Percentiles rank a stretch among this genome's conserved stretches.
Conservation (phyloP, 2,888 invertebrate genomes). For the Agonopterix alstromeriana region DNA sequence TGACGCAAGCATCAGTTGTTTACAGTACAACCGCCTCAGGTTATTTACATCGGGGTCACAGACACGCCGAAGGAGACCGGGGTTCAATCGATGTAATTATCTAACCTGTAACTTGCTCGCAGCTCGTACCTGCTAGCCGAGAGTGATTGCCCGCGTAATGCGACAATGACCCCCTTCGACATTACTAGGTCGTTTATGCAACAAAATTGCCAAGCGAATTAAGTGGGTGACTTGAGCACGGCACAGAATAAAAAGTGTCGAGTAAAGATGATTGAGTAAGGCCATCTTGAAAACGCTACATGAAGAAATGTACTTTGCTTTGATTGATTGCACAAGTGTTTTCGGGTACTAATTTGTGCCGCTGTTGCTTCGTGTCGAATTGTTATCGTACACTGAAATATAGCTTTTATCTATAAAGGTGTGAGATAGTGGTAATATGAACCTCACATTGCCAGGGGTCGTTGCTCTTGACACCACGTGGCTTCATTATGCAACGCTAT, state of each 20-base stretch:
- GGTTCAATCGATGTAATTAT: conserved; percentile 66
- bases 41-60: conserved; percentile 77
- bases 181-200: conserved; percentile 70
- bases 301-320: conserved; percentile 21
- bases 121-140: conserved; percentile 30
- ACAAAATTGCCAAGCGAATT: conserved; percentile 51
- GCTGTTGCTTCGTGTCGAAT: conserved; percentile 23
- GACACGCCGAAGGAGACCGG: conserved; percentile 69
- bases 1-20: conserved; percentile 72
- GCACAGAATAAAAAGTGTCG: conserved; percentile 5
- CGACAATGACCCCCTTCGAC: conserved; percentile 71
- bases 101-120: conserved; percentile 48
- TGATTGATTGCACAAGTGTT: conserved; percentile 28
- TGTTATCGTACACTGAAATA: conserved; percentile 43
- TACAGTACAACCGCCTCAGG: conserved; percentile 68
- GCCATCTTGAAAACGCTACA: conserved; percentile 29
- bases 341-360: conserved; percentile 12
- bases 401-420: conserved; percentile 47
- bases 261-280: conserved; percentile 46
- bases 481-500: conserved; percentile 45
- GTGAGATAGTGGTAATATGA: conserved; percentile 51
- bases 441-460: conserved; percentile 51
- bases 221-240: conserved; percentile 38
- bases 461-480: conserved; percentile 58
- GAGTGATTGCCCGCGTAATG: conserved; percentile 38